These are phyloP conservation scores for Drosophila sturtevanti DNA, from an alignment of 1,140 invertebrate species.

Conservation along the genomic window DNA sequence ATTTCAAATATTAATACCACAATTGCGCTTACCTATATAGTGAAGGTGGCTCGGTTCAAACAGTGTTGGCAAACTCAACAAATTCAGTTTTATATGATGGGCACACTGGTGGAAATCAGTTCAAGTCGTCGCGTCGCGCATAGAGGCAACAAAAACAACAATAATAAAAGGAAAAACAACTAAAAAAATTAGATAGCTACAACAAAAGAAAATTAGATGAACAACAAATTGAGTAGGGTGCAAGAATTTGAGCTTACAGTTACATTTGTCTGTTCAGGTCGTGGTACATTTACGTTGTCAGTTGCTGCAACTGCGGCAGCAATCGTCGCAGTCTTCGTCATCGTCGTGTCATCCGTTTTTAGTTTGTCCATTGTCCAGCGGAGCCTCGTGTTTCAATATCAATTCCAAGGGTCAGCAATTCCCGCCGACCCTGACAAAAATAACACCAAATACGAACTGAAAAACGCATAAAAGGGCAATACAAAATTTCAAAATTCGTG, in stretches of 20 bases:
- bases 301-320: slow-evolving; percentile 1
- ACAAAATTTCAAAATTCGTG: background rate
- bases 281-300: background rate
- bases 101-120: slow-evolving; percentile 1
- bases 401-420: background rate
- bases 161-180: slow-evolving; percentile 5
- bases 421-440: background rate
- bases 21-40: no score
- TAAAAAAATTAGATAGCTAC: slow-evolving; percentile 2
- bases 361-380: slow-evolving; percentile 5
- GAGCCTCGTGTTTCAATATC: slow-evolving; percentile 13
- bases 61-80: background rate
- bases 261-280: background rate
- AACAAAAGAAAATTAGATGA: slow-evolving; percentile 7
- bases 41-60: background rate
- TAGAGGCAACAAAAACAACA: slow-evolving; percentile 1
- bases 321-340: background rate
- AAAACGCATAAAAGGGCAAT: background rate
- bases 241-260: background rate
- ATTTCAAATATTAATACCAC: no score
- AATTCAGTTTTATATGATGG: background rate
- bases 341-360: slow-evolving; percentile 7
- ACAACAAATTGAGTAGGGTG: background rate
- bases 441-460: background rate
- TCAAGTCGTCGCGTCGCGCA: slow-evolving; percentile 6